Percentiles rank a stretch among this genome's conserved stretches.
These are phyloP conservation scores for Subacronicta megacephala DNA, from an alignment of 2,888 invertebrate species.

Conservation along the genomic window DNA sequence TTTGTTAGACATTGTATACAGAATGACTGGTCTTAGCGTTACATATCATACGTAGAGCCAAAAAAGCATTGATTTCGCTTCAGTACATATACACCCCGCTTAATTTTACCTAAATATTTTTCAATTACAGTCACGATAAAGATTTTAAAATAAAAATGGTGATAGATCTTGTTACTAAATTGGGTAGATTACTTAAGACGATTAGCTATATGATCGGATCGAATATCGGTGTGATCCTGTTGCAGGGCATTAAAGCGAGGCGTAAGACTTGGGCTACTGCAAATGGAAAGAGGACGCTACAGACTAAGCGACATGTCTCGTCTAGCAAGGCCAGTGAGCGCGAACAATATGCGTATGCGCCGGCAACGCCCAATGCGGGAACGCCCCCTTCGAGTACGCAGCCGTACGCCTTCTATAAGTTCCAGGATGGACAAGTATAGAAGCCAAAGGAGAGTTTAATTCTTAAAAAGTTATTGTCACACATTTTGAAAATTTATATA, in stretches of 20 bases:
- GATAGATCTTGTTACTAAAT: too few relatives aligned
- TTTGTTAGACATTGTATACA: too few relatives aligned
- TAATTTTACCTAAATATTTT: too few relatives aligned
- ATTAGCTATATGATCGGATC: too few relatives aligned
- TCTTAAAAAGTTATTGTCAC: background rate
- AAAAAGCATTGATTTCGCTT: too few relatives aligned
- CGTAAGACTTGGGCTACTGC: constrained; percentile 68
- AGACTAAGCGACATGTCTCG: constrained; percentile 66
- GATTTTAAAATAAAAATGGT: too few relatives aligned
- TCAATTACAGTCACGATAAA: too few relatives aligned
- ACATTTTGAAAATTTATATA: constrained; percentile 4
- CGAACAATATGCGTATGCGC: constrained; percentile 43
- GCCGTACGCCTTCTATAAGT: constrained; percentile 39
- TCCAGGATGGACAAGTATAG: constrained; percentile 12
- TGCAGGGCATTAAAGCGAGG: constrained; percentile 74
- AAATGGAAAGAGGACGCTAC: constrained; percentile 69
- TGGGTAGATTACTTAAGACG: too few relatives aligned
- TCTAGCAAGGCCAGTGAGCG: constrained; percentile 51
- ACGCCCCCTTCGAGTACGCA: constrained; percentile 46
- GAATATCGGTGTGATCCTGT: background rate
- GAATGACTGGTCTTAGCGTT: too few relatives aligned
- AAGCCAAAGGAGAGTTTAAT: constrained; percentile 18
- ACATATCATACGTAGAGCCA: too few relatives aligned
- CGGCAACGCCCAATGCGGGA: constrained; percentile 34
- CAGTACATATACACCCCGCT: too few relatives aligned